Base-by-base conservation (phyloP, 1,140 invertebrate genomes). In the Ptiloglossa arizonensis region DNA sequence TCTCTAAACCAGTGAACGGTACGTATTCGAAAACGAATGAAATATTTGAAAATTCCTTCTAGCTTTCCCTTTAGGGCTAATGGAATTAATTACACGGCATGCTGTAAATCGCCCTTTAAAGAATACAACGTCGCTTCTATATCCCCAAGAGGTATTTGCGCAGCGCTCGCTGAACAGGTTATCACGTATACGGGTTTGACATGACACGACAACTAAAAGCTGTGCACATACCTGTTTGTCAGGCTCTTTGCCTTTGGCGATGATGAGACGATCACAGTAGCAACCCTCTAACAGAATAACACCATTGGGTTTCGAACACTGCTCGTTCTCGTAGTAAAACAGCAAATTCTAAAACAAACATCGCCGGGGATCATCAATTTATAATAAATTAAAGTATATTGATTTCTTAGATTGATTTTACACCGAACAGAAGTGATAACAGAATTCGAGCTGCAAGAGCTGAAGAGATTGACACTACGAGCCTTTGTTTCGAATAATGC, bases 311-410 rank as follows among this genome's bases (percentile, higher is more conserved):
- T 96, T 93, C 17, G 94, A 93, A 81, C 94, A 95, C 76, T 93
- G 93, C 79, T 98, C 97, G 64, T 94, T 96, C 85, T 98, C 98
- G 90, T 97, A 98, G 92, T 98, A 98, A 92, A 98, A 98, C 72
- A 98, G 92, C 72, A 98, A 90, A 93, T 98, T 98, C 96, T 97
- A 92, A 35, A 93, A 91, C 50, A 79, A 17, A 44, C 46, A 48
- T 63, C 29, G 46, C 22, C 29, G 50, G n/a, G 11, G 41, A 15
- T 22, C 9, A 11, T 68, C 13, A 56, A 8, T 15, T 27, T n/a
- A n/a, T n/a, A n/a, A n/a, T n/a, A n/a, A n/a, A n/a, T n/a, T n/a
- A n/a, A n/a, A n/a, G n/a, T n/a, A n/a, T n/a, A n/a, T n/a, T n/a
- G n/a, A n/a, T n/a, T n/a, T n/a, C n/a, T n/a, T n/a, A n/a, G n/a